These are phyloP conservation scores for Hypsibius dujardini DNA, from an alignment of 1,140 invertebrate species.

Conservation along the genomic window DNA sequence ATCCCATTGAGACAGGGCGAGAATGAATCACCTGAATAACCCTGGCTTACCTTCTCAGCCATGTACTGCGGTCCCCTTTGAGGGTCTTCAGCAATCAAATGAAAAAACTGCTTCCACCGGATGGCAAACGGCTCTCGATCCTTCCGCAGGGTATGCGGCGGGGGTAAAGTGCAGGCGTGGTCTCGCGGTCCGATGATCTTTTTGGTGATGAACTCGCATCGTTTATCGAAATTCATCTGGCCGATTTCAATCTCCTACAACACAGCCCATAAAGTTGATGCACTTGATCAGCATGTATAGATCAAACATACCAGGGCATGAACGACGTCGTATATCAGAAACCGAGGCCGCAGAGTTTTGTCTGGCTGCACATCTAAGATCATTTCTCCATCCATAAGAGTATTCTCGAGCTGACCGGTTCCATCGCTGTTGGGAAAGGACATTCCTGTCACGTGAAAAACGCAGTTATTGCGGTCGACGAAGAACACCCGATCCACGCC, in stretches of 20 bases:
- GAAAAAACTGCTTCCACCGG: constrained; percentile 36
- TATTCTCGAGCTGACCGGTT: constrained; percentile 52
- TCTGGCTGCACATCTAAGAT: constrained; percentile 67
- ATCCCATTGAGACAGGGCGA: neutral
- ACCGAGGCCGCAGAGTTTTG: constrained; percentile 43
- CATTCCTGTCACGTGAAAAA: constrained; percentile 67
- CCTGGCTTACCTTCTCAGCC: constrained; percentile 35
- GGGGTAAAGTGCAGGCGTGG: constrained; percentile 42
- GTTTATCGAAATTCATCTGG: constrained; percentile 52
- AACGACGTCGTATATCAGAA: constrained; percentile 87
- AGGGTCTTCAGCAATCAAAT: constrained; percentile 46
- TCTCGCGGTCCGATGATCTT: constrained; percentile 38
- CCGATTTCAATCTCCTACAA: constrained; percentile 51
- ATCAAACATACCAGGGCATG: constrained; percentile 44
- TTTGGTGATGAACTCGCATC: constrained; percentile 54
- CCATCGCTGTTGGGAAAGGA: constrained; percentile 59
- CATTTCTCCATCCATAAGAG: constrained; percentile 90
- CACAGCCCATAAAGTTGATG: neutral
- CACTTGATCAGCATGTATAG: neutral
- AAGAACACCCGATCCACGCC: constrained; percentile 63
- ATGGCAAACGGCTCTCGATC: constrained; percentile 51
- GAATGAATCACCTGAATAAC: no score
- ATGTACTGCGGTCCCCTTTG: constrained; percentile 76
- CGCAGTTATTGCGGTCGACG: constrained; percentile 80
- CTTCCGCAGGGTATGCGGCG: constrained; percentile 51